Evolutionary conservation across 1,140 invertebrate genomes (phyloP), one percentile per base, ranked within the genome.

Genomic region (Apis laboriosa): DNA sequence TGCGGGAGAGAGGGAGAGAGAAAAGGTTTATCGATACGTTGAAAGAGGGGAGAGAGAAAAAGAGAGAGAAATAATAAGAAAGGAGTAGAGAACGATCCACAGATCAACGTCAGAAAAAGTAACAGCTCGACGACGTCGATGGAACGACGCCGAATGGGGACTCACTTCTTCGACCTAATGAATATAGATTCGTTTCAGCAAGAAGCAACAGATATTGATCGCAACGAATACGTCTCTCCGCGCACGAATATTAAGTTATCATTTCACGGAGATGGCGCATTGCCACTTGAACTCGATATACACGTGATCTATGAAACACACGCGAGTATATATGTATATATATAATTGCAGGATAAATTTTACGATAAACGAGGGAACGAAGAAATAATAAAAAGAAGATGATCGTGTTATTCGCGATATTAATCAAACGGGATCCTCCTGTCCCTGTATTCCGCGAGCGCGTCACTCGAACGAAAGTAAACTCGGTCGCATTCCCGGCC

Each of bases 131-230:
- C 78, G 72, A 86, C 56, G 78, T 85, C 85, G 74, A 86, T 80
- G 84, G 74, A 86, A 84, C 84, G 80, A 86, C 77, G 73, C 67
- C 75, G 63, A 58, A 51, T 24, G 74, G 67, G 84, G 63, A 75
- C 84, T 43, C 70, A 56, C 80, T 82, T 74, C 74, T 87, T 82
- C 83, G 79, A 61, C 78, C 83, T 88, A 88, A 88, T 88, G 83
- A 88, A 88, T 87, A 86, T 87, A 87, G 86, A 85, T 88, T 88
- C 73, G 86, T 80, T 70, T 71, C 78, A 51, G 74, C 83, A 84
- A 72, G 67, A 74, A 82, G 74, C 83, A 85, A 85, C 86, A 88
- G 86, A 86, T 88, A 88, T 88, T 86, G 86, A 88, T 88, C 80
- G 63, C 70, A 61, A 71, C 55, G 80, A 85, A 84, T 85, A 79